These are phyloP conservation scores for Phengaris alcon DNA, from an alignment of 2,888 invertebrate species.

Conservation along the genomic window DNA sequence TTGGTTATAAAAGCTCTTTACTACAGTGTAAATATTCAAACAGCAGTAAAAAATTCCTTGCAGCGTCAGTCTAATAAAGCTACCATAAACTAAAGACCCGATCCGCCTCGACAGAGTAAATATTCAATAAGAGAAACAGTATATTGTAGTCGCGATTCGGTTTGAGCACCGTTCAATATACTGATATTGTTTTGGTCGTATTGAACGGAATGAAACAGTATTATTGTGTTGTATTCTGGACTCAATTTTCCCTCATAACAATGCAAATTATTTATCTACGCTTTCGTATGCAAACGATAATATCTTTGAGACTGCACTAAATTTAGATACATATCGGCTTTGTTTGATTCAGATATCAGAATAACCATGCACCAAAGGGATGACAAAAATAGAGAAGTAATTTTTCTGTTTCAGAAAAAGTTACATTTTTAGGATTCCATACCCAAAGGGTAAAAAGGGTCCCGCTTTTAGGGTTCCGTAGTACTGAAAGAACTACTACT, in stretches of 20 bases:
- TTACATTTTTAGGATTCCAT: too few relatives aligned
- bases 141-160: conserved; percentile 58
- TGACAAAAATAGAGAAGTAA: too few relatives aligned
- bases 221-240: conserved; percentile 34
- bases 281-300: not conserved
- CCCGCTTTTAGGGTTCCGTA: too few relatives aligned
- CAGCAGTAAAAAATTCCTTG: not conserved
- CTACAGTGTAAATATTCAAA: not conserved
- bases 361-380: too few relatives aligned
- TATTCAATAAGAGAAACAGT: conserved; percentile 62
- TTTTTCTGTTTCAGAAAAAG: too few relatives aligned
- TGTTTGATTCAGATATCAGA: too few relatives aligned
- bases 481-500: too few relatives aligned
- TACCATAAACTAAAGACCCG: conserved; percentile 42
- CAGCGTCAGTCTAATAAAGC: conserved; percentile 41
- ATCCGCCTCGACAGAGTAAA: conserved; percentile 53
- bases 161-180: conserved; percentile 66
- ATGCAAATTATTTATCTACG: conserved; percentile 29
- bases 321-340: not conserved
- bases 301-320: not conserved
- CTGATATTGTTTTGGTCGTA: conserved; percentile 62
- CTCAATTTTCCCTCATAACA: conserved; percentile 32
- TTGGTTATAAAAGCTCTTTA: too few relatives aligned
- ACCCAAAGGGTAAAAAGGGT: too few relatives aligned
- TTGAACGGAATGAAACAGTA: conserved; percentile 49